Base-by-base conservation (phyloP, 2,888 invertebrate species). In the Phortica okadai region DNA sequence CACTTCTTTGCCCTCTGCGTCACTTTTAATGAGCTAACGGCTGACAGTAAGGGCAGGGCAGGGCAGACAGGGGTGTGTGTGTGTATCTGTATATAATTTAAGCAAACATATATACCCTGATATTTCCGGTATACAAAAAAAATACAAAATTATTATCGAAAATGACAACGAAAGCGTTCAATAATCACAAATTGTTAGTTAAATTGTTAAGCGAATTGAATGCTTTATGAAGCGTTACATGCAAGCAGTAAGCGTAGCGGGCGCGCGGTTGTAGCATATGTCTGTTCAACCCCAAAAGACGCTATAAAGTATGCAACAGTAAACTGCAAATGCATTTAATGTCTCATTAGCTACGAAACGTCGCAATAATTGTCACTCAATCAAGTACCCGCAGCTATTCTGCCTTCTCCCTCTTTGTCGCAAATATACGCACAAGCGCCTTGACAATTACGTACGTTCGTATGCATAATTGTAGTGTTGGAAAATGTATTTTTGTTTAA, bases 331-430 rank as follows among this genome's bases (percentile, higher is more conserved):
- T 69, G 69, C 25, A 69, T 69, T 69, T 69, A 81, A 81, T 75
- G 79, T 86, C 87, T 86, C 87, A 87, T 85, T 85, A 85, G 85
- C 77, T 59, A 73, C 74, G 56, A 74, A 25, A 56, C 79, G 74
- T 44, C 70, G 73, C 80, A 81, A 54, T 59, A 59, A 82, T 83
- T 85, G 83, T 82, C 80, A 82, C 81, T 79, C 79, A 82, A 87
- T 82, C 81, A 79, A 66, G 44, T 66, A 54, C 56, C 44, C 58
- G 76, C 74, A 75, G 80, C 74, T 74, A 81, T 11, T 56, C 45
- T 44, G n/a, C 45, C 16, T 42, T 33, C n/a, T 41, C 45, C 3
- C 21, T 42, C 11, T 16, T 7, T 42, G 69, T 0, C 16, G 45
- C 67, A 67, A n/a, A 70, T 67, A 11, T 67, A 74, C 25, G n/a